Evolutionary conservation across 2,797 vertebrate species (phyloP).

Genomic region (Columba guinea): DNA sequence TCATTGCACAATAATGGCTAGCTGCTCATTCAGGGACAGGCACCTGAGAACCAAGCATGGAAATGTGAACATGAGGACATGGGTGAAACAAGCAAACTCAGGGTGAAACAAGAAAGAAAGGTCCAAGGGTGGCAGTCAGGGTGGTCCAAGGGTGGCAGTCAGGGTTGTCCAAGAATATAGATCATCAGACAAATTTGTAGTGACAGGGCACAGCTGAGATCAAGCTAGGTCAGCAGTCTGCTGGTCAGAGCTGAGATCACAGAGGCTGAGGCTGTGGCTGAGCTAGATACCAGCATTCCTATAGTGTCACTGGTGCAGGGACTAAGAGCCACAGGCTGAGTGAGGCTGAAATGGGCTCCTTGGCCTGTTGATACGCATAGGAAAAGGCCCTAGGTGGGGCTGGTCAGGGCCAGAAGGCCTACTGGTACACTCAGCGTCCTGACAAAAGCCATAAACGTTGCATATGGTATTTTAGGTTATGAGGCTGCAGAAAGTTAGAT

Average conservation of each 20-base stretch:
- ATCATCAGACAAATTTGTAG: not conserved
- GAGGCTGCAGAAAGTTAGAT: not conserved
- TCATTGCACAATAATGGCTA: not conserved
- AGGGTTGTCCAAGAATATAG: not conserved
- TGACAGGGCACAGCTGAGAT: not conserved
- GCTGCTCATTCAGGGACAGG: not conserved
- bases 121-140: not conserved
- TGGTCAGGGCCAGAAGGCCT: not conserved
- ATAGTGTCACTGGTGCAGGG: not conserved
- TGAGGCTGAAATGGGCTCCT: not conserved
- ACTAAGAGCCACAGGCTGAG: not conserved
- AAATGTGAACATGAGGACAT: not conserved
- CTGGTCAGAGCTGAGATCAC: not conserved
- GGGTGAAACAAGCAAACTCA: too few species aligned
- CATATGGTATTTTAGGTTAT: not conserved
- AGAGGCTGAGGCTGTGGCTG: not conserved
- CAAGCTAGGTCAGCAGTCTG: not conserved
- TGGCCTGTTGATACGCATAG: accelerated
- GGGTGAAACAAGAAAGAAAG: not conserved
- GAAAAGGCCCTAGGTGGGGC: accelerated
- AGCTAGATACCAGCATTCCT: not conserved
- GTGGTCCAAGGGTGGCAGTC: not conserved
- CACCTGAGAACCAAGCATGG: not conserved
- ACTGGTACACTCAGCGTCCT: not conserved
- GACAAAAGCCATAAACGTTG: not conserved